Evolutionary conservation across 2,888 invertebrate species (phyloP).

Genomic region (Strigamia transsilvanica): DNA sequence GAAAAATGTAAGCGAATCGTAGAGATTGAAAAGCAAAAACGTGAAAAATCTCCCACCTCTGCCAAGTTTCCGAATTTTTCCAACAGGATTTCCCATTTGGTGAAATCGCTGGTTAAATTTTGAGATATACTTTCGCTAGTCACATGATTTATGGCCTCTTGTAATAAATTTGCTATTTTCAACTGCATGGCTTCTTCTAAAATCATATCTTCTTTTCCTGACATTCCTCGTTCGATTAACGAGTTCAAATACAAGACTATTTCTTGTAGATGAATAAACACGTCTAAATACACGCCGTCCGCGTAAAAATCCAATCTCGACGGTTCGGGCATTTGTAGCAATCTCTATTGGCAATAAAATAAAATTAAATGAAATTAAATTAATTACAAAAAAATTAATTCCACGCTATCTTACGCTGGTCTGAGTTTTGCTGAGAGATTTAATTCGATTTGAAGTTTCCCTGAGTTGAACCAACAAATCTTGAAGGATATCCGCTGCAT

Average conservation of each 20-base stretch:
- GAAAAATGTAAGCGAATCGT: background rate
- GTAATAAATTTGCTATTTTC: slow-evolving; percentile 40
- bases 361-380: background rate
- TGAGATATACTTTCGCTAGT: slow-evolving; percentile 51
- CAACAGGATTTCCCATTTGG: slow-evolving; percentile 64
- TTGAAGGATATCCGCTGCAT: slow-evolving; percentile 51
- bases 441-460: slow-evolving; percentile 25
- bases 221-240: slow-evolving; percentile 54
- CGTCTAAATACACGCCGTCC: slow-evolving; percentile 56
- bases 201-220: slow-evolving; percentile 27
- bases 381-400: background rate
- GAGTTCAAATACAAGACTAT: slow-evolving; percentile 56
- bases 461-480: slow-evolving; percentile 53
- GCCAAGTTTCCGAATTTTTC: slow-evolving; percentile 71
- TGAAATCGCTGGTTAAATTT: slow-evolving; percentile 58
- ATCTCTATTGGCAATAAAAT: background rate
- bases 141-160: slow-evolving; percentile 14
- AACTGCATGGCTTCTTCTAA: slow-evolving; percentile 50
- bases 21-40: background rate
- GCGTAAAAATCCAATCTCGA: slow-evolving; percentile 56
- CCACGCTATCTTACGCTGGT: background rate
- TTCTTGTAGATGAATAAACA: slow-evolving; percentile 56
- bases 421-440: slow-evolving; percentile 17
- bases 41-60: slow-evolving; percentile 67
- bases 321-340: slow-evolving; percentile 55